Evolutionary conservation across 2,888 invertebrate species (phyloP).

Genomic region (Aelia acuminata): DNA sequence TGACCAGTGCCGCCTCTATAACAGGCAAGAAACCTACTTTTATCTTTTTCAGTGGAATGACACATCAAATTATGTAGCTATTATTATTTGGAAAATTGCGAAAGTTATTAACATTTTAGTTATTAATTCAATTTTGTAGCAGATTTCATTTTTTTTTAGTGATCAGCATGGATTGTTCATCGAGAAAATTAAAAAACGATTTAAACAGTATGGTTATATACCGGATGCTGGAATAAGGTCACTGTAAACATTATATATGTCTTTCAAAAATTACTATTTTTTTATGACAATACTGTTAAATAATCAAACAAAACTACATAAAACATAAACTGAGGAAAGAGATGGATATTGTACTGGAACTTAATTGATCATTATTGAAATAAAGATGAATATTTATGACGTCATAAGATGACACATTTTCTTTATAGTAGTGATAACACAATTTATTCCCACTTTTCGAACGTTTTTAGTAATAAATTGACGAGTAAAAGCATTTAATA

Average conservation of each 20-base stretch:
- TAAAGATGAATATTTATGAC: neutral
- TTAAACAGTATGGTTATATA: slow-evolving; percentile 6
- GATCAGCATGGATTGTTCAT: neutral
- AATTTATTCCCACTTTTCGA: too few species aligned
- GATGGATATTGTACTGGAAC: neutral
- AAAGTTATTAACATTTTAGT: neutral
- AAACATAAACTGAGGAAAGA: neutral
- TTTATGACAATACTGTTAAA: neutral
- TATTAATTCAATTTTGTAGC: neutral
- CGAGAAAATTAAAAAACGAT: neutral
- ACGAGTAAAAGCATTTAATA: too few species aligned
- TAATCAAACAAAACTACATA: neutral
- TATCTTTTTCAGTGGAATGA: neutral
- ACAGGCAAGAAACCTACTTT: slow-evolving; percentile 15
- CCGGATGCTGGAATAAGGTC: too few species aligned
- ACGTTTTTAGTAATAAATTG: too few species aligned
- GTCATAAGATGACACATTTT: neutral
- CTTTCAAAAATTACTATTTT: neutral
- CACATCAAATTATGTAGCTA: neutral
- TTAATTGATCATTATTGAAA: neutral
- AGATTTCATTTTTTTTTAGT: neutral
- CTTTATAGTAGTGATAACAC: too few species aligned
- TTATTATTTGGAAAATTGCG: neutral
- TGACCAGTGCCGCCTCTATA: slow-evolving; percentile 32
- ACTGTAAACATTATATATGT: neutral